These are phyloP conservation scores for Thymelicus acteon DNA, from an alignment of 2,888 invertebrate species.

Conservation along the genomic window DNA sequence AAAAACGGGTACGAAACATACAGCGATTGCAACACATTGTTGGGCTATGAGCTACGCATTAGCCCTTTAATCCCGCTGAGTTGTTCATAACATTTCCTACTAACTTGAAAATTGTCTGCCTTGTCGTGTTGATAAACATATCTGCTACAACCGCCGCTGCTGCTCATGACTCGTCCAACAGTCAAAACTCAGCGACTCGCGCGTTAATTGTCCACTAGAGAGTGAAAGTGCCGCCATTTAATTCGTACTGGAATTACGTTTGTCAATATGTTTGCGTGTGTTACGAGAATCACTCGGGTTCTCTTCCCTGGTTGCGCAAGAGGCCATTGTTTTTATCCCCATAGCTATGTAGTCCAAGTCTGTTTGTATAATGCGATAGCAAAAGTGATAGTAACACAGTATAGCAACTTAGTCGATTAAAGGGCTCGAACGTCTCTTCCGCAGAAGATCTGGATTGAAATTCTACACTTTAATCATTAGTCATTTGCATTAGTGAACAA, in stretches of 20 bases:
- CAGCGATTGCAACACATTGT: too few species aligned
- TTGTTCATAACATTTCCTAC: too few species aligned
- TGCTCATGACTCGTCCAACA: slow-evolving; percentile 7
- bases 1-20: too few species aligned
- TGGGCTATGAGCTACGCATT: too few species aligned
- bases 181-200: slow-evolving; percentile 37
- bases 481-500: too few species aligned
- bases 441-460: too few species aligned
- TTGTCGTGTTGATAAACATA: too few species aligned
- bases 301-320: slow-evolving; percentile 35
- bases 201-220: slow-evolving; percentile 53
- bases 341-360: background rate
- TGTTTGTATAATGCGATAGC: background rate
- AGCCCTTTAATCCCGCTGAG: too few species aligned
- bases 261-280: slow-evolving; percentile 47
- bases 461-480: too few species aligned
- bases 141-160: background rate
- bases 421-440: too few species aligned
- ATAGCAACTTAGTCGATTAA: too few species aligned
- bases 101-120: too few species aligned
- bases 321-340: slow-evolving; percentile 3
- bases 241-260: slow-evolving; percentile 52
- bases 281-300: slow-evolving; percentile 28
- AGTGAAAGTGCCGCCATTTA: slow-evolving; percentile 56
- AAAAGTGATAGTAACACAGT: background rate